Conservation (phyloP, 2,113 vertebrate species). For the Brachionichthys hirsutus region DNA sequence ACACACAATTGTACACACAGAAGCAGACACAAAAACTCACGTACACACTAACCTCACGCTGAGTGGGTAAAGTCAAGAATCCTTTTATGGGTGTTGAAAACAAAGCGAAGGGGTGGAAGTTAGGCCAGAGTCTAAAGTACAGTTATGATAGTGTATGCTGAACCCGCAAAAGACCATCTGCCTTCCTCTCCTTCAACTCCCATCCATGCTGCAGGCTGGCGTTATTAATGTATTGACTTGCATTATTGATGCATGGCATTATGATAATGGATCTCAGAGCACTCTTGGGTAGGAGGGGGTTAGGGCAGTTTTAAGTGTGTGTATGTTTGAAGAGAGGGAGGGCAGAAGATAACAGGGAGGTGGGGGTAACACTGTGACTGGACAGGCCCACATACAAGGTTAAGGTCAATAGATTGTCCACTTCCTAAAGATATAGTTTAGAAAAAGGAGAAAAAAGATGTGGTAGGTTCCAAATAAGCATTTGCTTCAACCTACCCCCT, state of each 20-base stretch:
- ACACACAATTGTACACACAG: constrained; percentile 22
- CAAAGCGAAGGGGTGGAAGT: constrained; percentile 36
- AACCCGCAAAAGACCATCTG: constrained; percentile 39
- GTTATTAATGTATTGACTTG: constrained; percentile 80
- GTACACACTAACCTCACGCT: not conserved
- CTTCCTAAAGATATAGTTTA: constrained; percentile 40
- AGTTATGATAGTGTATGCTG: constrained; percentile 32
- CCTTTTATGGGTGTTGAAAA: constrained; percentile 61
- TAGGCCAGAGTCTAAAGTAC: constrained; percentile 15
- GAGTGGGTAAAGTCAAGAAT: constrained; percentile 19
- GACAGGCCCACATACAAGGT: constrained; percentile 4
- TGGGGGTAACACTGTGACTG: constrained; percentile 14
- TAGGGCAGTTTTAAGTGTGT: constrained; percentile 22
- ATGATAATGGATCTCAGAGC: constrained; percentile 79
- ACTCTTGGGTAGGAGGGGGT: constrained; percentile 41
- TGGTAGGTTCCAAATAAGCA: too few relatives aligned
- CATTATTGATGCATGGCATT: constrained; percentile 83
- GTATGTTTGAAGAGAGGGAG: constrained; percentile 36
- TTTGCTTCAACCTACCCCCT: too few relatives aligned
- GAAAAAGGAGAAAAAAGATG: too few relatives aligned
- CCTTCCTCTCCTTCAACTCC: not conserved
- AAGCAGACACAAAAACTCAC: too few relatives aligned
- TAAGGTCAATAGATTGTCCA: constrained; percentile 7
- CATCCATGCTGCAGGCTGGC: constrained; percentile 49
- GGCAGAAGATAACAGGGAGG: constrained; percentile 30